These are phyloP conservation scores for Empis stercorea DNA, from an alignment of 2,888 invertebrate genomes.

Conservation along the genomic window DNA sequence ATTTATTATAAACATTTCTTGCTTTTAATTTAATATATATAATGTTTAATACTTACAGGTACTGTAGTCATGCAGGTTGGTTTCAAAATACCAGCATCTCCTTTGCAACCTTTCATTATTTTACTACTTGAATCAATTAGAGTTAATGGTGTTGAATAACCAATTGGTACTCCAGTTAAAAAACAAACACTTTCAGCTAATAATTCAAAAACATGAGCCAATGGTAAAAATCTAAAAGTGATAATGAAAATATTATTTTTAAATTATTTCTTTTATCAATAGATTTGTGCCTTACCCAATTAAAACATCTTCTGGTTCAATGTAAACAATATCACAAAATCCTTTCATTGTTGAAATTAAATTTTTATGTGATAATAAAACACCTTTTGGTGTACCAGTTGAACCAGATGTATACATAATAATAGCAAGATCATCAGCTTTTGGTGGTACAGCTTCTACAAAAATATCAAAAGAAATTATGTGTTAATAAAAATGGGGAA, in stretches of 20 bases:
- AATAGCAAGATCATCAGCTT: slow-evolving; percentile 72
- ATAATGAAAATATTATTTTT: background rate
- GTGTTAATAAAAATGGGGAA: too few relatives aligned
- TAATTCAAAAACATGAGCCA: slow-evolving; percentile 94
- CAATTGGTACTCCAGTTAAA: slow-evolving; percentile 78
- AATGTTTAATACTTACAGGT: slow-evolving; percentile 50
- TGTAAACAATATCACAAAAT: slow-evolving; percentile 64
- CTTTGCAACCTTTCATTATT: slow-evolving; percentile 87
- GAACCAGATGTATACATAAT: slow-evolving; percentile 99
- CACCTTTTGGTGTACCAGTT: slow-evolving; percentile 90
- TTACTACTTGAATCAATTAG: slow-evolving; percentile 87
- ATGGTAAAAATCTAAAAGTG: slow-evolving; percentile 65
- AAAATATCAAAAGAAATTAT: slow-evolving; percentile 12
- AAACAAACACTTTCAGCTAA: slow-evolving; percentile 80
- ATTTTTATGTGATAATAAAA: slow-evolving; percentile 68
- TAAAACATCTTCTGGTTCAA: slow-evolving; percentile 63
- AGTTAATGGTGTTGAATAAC: slow-evolving; percentile 92
- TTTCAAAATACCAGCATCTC: slow-evolving; percentile 80
- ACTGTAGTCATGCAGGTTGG: slow-evolving; percentile 96
- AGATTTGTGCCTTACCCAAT: slow-evolving; percentile 43
- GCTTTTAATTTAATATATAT: background rate
- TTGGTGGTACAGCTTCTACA: slow-evolving; percentile 48
- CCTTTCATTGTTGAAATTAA: slow-evolving; percentile 67
- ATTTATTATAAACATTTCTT: background rate
- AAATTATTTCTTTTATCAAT: background rate